Evolutionary conservation across 2,888 invertebrate species (phyloP), one percentile per base, ranked within the genome.

Genomic region (Drosophila greeni): DNA sequence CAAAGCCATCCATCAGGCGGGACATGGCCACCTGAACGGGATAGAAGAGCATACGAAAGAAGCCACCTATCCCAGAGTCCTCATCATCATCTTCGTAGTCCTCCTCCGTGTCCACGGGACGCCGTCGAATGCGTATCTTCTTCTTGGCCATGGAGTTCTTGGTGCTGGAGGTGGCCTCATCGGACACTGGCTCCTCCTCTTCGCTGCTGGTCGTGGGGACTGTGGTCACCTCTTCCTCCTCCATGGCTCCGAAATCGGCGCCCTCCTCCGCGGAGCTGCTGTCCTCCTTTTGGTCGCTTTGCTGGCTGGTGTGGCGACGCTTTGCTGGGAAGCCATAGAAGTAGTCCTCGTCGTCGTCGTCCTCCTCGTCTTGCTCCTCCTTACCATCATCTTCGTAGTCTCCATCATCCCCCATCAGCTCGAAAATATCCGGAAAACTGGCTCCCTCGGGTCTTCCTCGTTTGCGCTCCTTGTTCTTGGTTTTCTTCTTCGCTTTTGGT

Each of bases 21-120:
- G 80, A 55, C 84, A 88, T 84, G 24, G 87, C 75, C 75, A 85
- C 40, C 42, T 88, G 85, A 5, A 88, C 76, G 12, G 88, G 88
- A 70, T 86, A 86, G 62, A 88, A 86, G 11, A 88, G 67, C 79
- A 86, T 86, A 51, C 86, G 86, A 58, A 88, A 80, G 42, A 88
- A 85, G 16, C 84, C 81, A 42, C 84, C 73, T 5, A 87, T 68
- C n/a, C 82, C 76, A 4, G 72, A 76, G n/a, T 79, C 79, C 7
- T 76, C 74, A 11, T 67, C 61, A 0, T 75, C 70, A 14, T 71
- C 70, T 9, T 72, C 73, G 37, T 75, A 70, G 16, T 84, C 75
- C 42, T 83, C 76, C 1, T 83, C 81, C n/a, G 72, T 68, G 34
- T 42, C 57, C 48, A 4, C 48, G 24, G 57, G 43, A 4, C 85